Evolutionary conservation across 2,113 vertebrate genomes (phyloP).

Genomic region (Dromas ardeola): DNA sequence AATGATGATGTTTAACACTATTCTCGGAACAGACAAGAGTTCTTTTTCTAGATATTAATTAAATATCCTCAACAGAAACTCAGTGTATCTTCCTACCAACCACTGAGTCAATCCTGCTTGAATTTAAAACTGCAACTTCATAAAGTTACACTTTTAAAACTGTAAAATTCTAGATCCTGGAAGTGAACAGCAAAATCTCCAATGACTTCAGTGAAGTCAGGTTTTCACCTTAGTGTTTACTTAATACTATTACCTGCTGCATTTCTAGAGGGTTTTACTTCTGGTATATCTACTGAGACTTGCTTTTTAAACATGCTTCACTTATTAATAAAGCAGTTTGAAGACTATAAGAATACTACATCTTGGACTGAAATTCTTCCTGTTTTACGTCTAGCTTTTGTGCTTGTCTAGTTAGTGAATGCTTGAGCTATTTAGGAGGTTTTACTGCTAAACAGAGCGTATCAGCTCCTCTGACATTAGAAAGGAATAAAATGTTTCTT

Average conservation of each 20-base stretch:
- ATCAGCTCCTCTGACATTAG: background rate
- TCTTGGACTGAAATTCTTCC: background rate
- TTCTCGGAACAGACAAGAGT: background rate
- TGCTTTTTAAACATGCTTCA: background rate
- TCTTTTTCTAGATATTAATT: background rate
- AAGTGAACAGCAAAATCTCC: background rate
- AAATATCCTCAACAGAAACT: background rate
- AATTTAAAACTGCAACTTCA: background rate
- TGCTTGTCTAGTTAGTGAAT: background rate
- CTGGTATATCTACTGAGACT: background rate
- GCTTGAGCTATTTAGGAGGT: background rate
- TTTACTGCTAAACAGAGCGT: background rate
- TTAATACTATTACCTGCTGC: background rate
- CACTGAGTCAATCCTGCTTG: background rate
- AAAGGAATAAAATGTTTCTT: conserved; percentile 23
- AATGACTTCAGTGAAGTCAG: background rate
- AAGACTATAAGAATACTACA: background rate
- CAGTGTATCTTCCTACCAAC: background rate
- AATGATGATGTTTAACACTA: background rate
- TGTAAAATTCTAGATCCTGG: background rate
- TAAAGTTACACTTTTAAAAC: background rate
- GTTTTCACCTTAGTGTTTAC: background rate
- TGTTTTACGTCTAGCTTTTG: background rate
- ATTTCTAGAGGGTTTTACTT: background rate
- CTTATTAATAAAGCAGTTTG: background rate